A percentile compares a stretch with the other conserved stretches of the same genome.
These are phyloP conservation scores for Eolophus roseicapilla DNA, from an alignment of 2,113 vertebrate genomes.

Conservation along the genomic window DNA sequence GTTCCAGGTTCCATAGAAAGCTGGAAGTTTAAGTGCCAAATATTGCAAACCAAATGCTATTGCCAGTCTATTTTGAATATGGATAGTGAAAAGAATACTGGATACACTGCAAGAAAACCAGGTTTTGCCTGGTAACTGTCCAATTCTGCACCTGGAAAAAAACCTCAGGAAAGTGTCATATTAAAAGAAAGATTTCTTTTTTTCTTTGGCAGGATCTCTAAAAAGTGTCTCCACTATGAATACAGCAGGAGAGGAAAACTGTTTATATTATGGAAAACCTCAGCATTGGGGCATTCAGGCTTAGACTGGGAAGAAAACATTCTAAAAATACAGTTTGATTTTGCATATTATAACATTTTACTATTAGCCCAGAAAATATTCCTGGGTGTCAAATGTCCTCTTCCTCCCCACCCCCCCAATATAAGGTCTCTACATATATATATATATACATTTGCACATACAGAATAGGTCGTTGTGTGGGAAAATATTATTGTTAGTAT, in stretches of 20 bases:
- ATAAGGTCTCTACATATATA: neutral
- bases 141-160: neutral
- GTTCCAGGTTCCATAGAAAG: slow-evolving; percentile 1
- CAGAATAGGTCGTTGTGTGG: neutral
- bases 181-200: neutral
- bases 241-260: neutral
- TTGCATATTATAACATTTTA: neutral
- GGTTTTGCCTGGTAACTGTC: neutral
- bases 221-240: neutral
- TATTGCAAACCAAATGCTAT: neutral
- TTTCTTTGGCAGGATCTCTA: neutral
- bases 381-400: neutral
- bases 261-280: neutral
- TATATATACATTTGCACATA: neutral
- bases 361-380: neutral
- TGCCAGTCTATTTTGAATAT: neutral
- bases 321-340: neutral
- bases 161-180: neutral
- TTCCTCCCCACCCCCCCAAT: neutral
- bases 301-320: neutral
- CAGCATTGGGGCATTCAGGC: neutral
- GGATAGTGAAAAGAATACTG: neutral
- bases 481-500: neutral
- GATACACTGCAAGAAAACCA: neutral
- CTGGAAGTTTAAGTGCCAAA: neutral